phyloP scores from a whole-genome alignment of 1,140 invertebrate genomes.

The Bombus haemorrhoidalis region DNA sequence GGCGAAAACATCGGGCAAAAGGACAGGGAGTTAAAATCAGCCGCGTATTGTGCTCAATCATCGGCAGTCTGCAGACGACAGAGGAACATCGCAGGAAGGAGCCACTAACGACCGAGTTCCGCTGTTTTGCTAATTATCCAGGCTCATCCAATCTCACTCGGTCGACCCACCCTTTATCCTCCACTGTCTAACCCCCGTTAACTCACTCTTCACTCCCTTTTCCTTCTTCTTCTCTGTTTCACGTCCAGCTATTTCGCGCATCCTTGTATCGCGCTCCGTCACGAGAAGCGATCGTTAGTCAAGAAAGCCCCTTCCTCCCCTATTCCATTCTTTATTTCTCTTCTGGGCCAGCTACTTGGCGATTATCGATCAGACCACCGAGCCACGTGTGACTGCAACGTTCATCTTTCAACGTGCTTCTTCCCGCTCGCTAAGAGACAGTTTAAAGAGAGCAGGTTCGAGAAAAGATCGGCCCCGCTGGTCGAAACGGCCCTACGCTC shows the following conservation, averaged over 20 bases:
- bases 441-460: constrained; percentile 2
- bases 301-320: constrained; percentile 46
- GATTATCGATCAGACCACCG: constrained; percentile 59
- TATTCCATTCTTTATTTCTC: not conserved
- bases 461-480: not conserved
- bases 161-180: constrained; percentile 44
- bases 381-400: constrained; percentile 57
- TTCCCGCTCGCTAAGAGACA: not conserved
- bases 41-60: constrained; percentile 46
- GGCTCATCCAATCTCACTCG: constrained; percentile 54
- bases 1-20: not conserved
- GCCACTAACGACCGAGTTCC: constrained; percentile 71
- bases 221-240: not conserved
- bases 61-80: constrained; percentile 56
- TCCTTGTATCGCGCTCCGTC: constrained; percentile 60
- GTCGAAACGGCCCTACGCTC: not conserved
- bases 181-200: constrained; percentile 27
- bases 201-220: not conserved
- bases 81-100: constrained; percentile 63
- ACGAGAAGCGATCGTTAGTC: constrained; percentile 72
- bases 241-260: constrained; percentile 53
- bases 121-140: constrained; percentile 76
- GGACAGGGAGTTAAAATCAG: not conserved
- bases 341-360: constrained; percentile 35
- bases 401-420: constrained; percentile 16